Percentiles rank a stretch among this genome's conserved stretches.
phyloP scores from a whole-genome alignment of 2,888 invertebrate species.

The Netelia inedita region DNA sequence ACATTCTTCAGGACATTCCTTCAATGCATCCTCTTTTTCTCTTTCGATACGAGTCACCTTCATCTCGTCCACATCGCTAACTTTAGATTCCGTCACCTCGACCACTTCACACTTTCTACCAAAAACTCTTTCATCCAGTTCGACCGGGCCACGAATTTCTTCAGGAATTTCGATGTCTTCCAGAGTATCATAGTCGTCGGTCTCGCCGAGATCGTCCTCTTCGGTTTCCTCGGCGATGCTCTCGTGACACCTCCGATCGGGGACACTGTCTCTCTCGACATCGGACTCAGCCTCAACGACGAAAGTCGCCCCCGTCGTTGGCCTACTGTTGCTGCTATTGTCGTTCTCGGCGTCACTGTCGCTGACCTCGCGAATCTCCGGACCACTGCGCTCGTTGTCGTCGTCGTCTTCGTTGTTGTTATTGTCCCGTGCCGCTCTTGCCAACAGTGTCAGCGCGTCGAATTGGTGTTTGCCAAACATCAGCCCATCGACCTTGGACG shows the following conservation, averaged over 20 bases:
- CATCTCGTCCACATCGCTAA: not conserved
- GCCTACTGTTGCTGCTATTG: conserved; percentile 68
- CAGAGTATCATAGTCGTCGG: not conserved
- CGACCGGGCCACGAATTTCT: conserved; percentile 9
- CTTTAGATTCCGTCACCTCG: not conserved
- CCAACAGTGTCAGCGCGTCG: conserved; percentile 68
- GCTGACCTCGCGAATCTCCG: conserved; percentile 81
- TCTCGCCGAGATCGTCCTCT: conserved; percentile 36
- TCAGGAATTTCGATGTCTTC: conserved; percentile 43
- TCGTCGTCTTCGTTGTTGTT: conserved; percentile 75
- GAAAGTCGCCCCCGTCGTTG: conserved; percentile 81
- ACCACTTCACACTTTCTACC: not conserved
- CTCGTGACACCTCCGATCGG: conserved; percentile 76
- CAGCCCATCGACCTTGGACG: conserved; percentile 72
- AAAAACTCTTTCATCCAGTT: not conserved
- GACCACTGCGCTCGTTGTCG: conserved; percentile 73
- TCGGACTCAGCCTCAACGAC: conserved; percentile 89
- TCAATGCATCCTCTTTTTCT: not conserved
- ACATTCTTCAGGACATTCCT: not conserved
- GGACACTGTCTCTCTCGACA: conserved; percentile 87
- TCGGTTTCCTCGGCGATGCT: conserved; percentile 79
- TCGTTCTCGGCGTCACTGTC: conserved; percentile 80
- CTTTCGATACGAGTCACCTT: not conserved
- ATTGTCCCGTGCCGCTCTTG: conserved; percentile 46
- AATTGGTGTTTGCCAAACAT: conserved; percentile 69